Conservation (phyloP, 2,888 invertebrate genomes). For the Platynereis dumerilii region DNA sequence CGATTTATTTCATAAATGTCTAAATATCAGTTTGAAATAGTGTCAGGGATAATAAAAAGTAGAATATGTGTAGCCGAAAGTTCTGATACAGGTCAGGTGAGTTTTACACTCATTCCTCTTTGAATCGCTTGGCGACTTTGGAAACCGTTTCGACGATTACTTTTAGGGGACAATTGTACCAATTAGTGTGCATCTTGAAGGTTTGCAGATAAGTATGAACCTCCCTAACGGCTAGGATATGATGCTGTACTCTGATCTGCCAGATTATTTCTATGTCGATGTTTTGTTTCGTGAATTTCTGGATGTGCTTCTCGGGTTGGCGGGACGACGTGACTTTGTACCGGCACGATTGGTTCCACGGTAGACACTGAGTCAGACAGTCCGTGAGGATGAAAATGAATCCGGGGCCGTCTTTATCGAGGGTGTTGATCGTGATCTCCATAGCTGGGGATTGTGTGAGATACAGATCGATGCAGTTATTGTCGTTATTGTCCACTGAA, state of each 20-base stretch:
- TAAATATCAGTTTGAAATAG: too few relatives aligned
- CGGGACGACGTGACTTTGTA: slow-evolving; percentile 37
- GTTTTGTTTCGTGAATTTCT: slow-evolving; percentile 29
- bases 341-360: slow-evolving; percentile 33
- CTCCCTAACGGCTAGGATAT: slow-evolving; percentile 26
- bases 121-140: slow-evolving; percentile 22
- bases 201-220: slow-evolving; percentile 25
- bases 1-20: too few relatives aligned
- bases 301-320: slow-evolving; percentile 31
- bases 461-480: slow-evolving; percentile 15
- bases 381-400: slow-evolving; percentile 37
- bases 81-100: too few relatives aligned
- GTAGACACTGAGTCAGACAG: slow-evolving; percentile 21
- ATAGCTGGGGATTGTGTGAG: slow-evolving; percentile 9
- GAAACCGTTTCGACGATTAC: slow-evolving; percentile 32
- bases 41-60: too few relatives aligned
- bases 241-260: slow-evolving; percentile 33
- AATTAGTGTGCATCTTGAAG: slow-evolving; percentile 32
- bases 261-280: slow-evolving; percentile 37
- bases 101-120: slow-evolving; percentile 5
- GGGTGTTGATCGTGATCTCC: slow-evolving; percentile 29
- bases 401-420: slow-evolving; percentile 35
- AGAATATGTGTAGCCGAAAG: too few relatives aligned
- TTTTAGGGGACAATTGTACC: slow-evolving; percentile 36
- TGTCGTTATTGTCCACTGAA: slow-evolving; percentile 1